These are phyloP conservation scores for Drosophila parthenogenetica DNA, from an alignment of 2,888 invertebrate genomes.

Conservation along the genomic window DNA sequence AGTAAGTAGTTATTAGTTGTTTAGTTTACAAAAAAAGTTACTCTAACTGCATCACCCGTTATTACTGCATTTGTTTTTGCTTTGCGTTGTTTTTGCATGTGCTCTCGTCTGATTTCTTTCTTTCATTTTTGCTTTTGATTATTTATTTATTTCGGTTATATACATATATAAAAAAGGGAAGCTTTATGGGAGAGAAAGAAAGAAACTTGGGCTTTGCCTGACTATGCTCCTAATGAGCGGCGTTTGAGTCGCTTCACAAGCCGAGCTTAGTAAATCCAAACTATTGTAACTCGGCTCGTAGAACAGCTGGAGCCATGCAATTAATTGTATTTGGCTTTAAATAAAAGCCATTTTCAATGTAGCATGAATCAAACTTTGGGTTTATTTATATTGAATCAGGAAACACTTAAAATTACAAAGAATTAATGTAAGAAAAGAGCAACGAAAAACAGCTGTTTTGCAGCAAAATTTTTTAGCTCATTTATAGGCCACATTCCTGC, in stretches of 20 bases:
- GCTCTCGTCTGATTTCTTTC: slow-evolving; percentile 27
- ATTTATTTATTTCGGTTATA: slow-evolving; percentile 27
- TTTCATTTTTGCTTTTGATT: slow-evolving; percentile 33
- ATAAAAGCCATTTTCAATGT: slow-evolving; percentile 1
- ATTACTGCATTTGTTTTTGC: slow-evolving; percentile 75
- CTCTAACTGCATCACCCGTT: too few species aligned
- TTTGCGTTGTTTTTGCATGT: slow-evolving; percentile 69
- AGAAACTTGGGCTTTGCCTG: slow-evolving; percentile 12
- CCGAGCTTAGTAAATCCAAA: slow-evolving; percentile 9
- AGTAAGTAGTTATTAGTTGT: too few species aligned
- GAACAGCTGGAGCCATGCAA: slow-evolving; percentile 7
- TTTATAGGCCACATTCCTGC: slow-evolving; percentile 37
- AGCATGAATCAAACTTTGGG: not conserved
- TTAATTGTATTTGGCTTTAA: slow-evolving; percentile 15
- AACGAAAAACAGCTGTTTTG: slow-evolving; percentile 48
- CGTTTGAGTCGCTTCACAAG: slow-evolving; percentile 6
- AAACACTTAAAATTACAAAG: slow-evolving; percentile 1
- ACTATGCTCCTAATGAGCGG: slow-evolving; percentile 5
- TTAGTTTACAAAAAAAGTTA: too few species aligned
- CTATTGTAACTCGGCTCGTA: slow-evolving; percentile 39
- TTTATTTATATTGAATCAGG: not conserved
- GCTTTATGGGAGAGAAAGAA: slow-evolving; percentile 1
- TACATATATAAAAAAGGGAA: slow-evolving; percentile 4
- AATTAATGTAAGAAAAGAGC: not conserved
- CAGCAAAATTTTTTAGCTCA: slow-evolving; percentile 9